These are phyloP conservation scores for Cephalopholis sonnerati DNA, from an alignment of 2,113 vertebrate genomes.

Conservation along the genomic window DNA sequence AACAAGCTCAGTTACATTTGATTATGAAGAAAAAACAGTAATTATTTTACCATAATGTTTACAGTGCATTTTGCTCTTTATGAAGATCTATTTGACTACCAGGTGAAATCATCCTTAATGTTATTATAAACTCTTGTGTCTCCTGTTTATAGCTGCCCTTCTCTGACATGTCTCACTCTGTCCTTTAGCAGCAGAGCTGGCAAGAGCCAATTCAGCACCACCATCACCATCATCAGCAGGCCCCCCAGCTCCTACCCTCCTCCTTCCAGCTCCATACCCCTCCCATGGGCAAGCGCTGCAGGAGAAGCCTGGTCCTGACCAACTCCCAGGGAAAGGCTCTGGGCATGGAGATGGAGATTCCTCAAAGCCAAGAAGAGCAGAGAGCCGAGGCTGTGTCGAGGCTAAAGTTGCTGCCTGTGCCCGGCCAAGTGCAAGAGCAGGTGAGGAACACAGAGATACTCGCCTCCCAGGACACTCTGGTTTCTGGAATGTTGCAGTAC, in stretches of 20 bases:
- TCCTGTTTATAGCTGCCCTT: not conserved
- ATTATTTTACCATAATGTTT: not conserved
- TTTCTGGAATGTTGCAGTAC: constrained; percentile 65
- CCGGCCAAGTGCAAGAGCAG: constrained; percentile 75
- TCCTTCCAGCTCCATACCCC: constrained; percentile 83
- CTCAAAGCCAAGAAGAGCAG: constrained; percentile 68
- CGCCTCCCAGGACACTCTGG: constrained; percentile 58
- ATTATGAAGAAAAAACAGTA: not conserved
- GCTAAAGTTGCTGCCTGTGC: constrained; percentile 80
- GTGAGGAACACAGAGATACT: constrained; percentile 65
- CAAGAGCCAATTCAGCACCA: constrained; percentile 53
- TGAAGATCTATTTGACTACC: not conserved
- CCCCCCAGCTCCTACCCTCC: constrained; percentile 64
- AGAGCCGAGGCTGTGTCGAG: constrained; percentile 79
- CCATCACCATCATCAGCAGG: constrained; percentile 33
- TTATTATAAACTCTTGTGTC: not conserved
- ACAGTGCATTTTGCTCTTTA: not conserved
- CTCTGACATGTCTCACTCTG: not conserved
- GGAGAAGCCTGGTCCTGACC: constrained; percentile 68
- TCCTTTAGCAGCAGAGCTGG: constrained; percentile 71
- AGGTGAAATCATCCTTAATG: not conserved
- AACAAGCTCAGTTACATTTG: not conserved
- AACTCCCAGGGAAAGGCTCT: constrained; percentile 52
- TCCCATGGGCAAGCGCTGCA: constrained; percentile 76
- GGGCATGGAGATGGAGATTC: constrained; percentile 55